Conservation (phyloP, 2,113 vertebrate genomes). For the Cathartes aura region DNA sequence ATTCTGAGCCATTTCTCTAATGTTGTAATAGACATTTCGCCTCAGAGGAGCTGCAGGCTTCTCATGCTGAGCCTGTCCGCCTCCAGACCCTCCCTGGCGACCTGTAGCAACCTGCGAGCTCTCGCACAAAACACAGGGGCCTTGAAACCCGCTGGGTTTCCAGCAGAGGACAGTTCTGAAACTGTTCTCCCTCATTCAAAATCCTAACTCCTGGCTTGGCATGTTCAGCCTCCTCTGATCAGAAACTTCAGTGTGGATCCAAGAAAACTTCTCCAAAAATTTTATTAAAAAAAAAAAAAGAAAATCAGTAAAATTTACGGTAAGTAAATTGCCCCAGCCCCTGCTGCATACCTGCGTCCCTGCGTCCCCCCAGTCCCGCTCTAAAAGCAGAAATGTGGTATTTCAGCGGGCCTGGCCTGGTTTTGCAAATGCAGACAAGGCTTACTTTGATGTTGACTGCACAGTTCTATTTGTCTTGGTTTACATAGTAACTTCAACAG, state of each 20-base stretch:
- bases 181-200: background rate
- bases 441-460: background rate
- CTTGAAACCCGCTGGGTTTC: fast-evolving
- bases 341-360: background rate
- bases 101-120: fast-evolving
- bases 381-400: background rate
- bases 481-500: slow-evolving; percentile 7
- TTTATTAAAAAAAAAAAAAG: background rate
- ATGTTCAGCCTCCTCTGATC: background rate
- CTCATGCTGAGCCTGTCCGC: fast-evolving
- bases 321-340: too few species aligned
- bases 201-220: background rate
- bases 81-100: background rate
- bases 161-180: background rate
- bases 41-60: background rate
- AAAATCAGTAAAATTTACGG: background rate
- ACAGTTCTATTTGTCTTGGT: background rate
- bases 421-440: background rate
- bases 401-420: background rate
- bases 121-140: fast-evolving
- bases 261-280: background rate
- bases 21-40: background rate
- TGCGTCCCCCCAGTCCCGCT: fast-evolving
- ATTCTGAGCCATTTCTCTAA: background rate
- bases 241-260: background rate